These are phyloP conservation scores for Agrypnia vestita DNA, from an alignment of 1,140 invertebrate genomes.

Conservation along the genomic window DNA sequence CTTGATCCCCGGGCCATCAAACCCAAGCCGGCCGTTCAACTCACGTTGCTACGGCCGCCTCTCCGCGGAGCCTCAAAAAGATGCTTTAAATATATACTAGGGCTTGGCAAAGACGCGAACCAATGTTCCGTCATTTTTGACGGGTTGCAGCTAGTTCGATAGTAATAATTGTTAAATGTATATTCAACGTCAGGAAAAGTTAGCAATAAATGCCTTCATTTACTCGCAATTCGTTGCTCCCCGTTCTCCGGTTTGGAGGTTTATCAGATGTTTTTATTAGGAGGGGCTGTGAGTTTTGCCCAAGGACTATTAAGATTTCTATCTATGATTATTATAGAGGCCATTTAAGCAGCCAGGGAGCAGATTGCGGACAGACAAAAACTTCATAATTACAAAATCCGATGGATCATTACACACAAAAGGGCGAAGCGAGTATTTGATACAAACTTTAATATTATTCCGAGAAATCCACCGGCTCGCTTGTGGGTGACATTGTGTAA, in stretches of 20 bases:
- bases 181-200: too few relatives aligned
- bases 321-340: constrained; percentile 52
- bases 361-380: constrained; percentile 55
- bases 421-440: constrained; percentile 23
- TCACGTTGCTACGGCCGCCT: too few relatives aligned
- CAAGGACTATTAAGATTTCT: constrained; percentile 54
- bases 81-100: too few relatives aligned
- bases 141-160: too few relatives aligned
- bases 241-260: not conserved
- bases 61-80: too few relatives aligned
- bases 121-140: too few relatives aligned
- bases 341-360: constrained; percentile 46
- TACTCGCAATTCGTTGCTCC: not conserved
- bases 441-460: constrained; percentile 27
- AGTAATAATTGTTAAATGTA: too few relatives aligned
- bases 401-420: constrained; percentile 49
- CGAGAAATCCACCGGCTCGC: too few relatives aligned
- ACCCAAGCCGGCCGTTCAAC: too few relatives aligned
- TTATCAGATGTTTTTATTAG: constrained; percentile 57
- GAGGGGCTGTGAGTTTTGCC: constrained; percentile 40
- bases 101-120: too few relatives aligned
- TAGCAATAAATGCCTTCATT: not conserved
- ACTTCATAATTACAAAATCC: constrained; percentile 54
- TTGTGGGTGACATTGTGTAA: too few relatives aligned
- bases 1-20: too few relatives aligned